These are phyloP conservation scores for Larimichthys polyactis DNA, from an alignment of 2,113 vertebrate species.

Conservation along the genomic window DNA sequence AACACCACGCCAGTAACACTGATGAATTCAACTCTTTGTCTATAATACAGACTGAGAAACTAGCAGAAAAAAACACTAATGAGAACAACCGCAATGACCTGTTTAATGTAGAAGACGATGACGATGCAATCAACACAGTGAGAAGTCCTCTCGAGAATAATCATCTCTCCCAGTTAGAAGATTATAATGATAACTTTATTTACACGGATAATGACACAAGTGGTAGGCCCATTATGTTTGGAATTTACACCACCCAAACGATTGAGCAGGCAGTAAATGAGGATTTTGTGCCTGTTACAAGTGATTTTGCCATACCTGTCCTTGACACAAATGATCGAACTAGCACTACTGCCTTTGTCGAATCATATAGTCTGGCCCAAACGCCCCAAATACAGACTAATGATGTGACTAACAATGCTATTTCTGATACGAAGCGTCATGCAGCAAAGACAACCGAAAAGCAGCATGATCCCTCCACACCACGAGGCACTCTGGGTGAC, in stretches of 20 bases:
- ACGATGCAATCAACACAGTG: conserved; percentile 22
- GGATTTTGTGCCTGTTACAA: conserved; percentile 18
- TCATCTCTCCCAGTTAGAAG: conserved; percentile 5
- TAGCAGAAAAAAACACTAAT: conserved; percentile 12
- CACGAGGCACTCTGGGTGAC: background rate
- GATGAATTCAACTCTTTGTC: conserved; percentile 20
- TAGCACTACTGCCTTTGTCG: background rate
- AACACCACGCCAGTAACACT: background rate
- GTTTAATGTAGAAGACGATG: background rate
- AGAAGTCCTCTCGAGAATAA: conserved; percentile 4
- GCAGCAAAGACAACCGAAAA: conserved; percentile 22
- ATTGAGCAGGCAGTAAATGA: conserved; percentile 3
- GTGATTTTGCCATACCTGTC: conserved; percentile 5
- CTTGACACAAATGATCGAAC: conserved; percentile 25
- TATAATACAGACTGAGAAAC: conserved; percentile 5
- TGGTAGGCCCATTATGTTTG: background rate
- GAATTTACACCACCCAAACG: background rate
- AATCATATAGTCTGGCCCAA: conserved; percentile 1
- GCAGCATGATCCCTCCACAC: conserved; percentile 1
- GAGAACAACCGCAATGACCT: conserved; percentile 26
- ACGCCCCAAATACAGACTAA: conserved; percentile 18
- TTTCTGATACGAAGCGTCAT: conserved; percentile 5
- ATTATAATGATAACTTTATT: background rate
- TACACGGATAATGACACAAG: background rate
- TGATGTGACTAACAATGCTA: conserved; percentile 15